phyloP scores from a whole-genome alignment of 2,797 vertebrate species.

The Natrix natrix region DNA sequence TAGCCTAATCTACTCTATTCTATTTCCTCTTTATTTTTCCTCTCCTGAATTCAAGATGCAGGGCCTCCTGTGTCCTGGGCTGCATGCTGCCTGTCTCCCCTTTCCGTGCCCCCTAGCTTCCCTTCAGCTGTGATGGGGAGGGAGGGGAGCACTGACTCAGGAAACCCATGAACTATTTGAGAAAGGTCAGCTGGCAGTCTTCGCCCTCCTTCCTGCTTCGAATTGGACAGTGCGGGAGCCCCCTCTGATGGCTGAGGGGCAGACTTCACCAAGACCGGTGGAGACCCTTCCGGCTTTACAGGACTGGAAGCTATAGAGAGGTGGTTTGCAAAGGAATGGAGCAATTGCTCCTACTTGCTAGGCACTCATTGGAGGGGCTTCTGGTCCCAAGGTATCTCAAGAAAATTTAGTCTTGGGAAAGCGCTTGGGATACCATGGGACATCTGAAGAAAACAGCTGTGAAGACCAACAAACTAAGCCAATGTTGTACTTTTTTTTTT shows the following conservation, averaged over 20 bases:
- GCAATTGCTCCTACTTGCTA: too few species aligned
- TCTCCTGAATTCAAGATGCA: not conserved
- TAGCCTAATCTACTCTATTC: too few species aligned
- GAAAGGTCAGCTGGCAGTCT: slow-evolving; percentile 77
- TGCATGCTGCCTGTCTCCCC: slow-evolving; percentile 61
- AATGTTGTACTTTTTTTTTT: not conserved
- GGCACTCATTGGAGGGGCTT: not conserved
- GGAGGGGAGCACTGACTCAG: slow-evolving; percentile 74
- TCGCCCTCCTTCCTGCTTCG: slow-evolving; percentile 29
- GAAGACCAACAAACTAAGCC: not conserved
- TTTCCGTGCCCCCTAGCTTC: slow-evolving; percentile 71
- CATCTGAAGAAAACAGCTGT: fast-evolving
- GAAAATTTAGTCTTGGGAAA: not conserved
- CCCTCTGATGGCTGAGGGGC: slow-evolving; percentile 71
- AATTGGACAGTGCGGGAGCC: slow-evolving; percentile 65
- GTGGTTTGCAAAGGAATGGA: not conserved
- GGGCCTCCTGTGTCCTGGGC: slow-evolving; percentile 44
- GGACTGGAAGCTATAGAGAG: not conserved
- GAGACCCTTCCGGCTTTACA: not conserved
- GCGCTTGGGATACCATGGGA: not conserved
- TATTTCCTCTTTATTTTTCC: not conserved
- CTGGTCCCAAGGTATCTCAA: not conserved
- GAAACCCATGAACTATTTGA: slow-evolving; percentile 77
- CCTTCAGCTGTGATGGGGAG: slow-evolving; percentile 62
- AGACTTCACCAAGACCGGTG: not conserved